phyloP scores from a whole-genome alignment of 2,888 invertebrate genomes.

The Dastarcus helophoroides region DNA sequence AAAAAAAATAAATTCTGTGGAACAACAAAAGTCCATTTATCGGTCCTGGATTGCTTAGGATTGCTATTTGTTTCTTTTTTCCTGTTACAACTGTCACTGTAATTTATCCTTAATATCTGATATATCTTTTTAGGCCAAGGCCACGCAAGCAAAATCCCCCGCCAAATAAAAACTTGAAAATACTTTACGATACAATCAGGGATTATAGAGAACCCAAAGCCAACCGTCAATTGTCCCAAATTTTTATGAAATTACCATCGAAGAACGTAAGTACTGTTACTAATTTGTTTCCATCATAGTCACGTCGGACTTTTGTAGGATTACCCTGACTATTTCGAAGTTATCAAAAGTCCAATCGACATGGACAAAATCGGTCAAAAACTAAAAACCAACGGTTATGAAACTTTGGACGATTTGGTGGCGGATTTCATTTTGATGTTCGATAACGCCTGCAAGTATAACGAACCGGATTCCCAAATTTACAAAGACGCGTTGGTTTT shows the following conservation, averaged over 20 bases:
- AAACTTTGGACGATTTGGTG: conserved; percentile 74
- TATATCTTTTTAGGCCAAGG: conserved; percentile 28
- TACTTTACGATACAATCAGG: conserved; percentile 77
- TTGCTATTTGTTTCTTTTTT: background rate
- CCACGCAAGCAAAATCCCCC: conserved; percentile 43
- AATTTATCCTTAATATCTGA: background rate
- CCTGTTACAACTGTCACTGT: background rate
- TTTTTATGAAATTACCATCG: conserved; percentile 91
- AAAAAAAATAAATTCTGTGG: conserved; percentile 1
- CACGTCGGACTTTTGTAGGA: conserved; percentile 43
- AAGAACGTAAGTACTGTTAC: conserved; percentile 49
- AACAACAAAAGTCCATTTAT: background rate
- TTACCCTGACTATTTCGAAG: conserved; percentile 95
- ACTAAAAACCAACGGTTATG: conserved; percentile 64
- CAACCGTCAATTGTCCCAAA: conserved; percentile 79
- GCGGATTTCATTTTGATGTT: conserved; percentile 88
- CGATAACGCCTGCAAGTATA: conserved; percentile 94
- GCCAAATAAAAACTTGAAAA: conserved; percentile 67
- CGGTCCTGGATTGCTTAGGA: conserved; percentile 4
- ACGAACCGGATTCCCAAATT: conserved; percentile 94
- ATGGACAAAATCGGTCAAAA: conserved; percentile 88
- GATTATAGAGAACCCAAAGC: conserved; percentile 80
- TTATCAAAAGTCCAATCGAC: conserved; percentile 93
- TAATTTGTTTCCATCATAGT: background rate
- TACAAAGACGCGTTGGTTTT: conserved; percentile 92